phyloP scores from a whole-genome alignment of 2,797 vertebrate species.

The Nasua narica region DNA sequence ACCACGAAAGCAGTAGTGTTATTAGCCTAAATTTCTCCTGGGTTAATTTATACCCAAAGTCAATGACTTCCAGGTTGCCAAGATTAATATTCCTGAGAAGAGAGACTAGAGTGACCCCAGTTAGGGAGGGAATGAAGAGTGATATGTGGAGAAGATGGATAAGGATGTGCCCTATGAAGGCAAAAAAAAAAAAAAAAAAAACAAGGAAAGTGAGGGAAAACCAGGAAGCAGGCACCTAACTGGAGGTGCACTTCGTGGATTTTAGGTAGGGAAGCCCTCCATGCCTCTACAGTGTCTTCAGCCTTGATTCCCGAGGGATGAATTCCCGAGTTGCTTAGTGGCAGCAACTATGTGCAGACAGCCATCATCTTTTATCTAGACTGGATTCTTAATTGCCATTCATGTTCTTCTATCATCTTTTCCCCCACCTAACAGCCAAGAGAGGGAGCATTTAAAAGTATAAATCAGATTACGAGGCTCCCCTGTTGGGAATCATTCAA shows the following conservation, averaged over 20 bases:
- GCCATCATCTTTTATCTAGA: not conserved
- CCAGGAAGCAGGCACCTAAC: too few relatives aligned
- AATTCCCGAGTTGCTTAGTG: not conserved
- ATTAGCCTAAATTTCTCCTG: not conserved
- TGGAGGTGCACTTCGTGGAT: not conserved
- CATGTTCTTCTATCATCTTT: not conserved
- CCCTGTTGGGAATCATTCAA: not conserved
- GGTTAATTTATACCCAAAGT: not conserved
- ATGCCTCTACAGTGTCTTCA: not conserved
- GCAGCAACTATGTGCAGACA: not conserved
- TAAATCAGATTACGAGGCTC: conserved; percentile 10
- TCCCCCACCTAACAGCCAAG: not conserved
- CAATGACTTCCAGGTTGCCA: not conserved
- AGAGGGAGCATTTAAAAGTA: not conserved
- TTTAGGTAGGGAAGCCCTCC: not conserved
- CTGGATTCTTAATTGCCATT: not conserved
- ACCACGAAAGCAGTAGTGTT: not conserved
- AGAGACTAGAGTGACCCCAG: not conserved
- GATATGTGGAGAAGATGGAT: not conserved
- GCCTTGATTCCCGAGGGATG: not conserved
- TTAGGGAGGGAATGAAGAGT: not conserved
- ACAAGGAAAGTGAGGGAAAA: not conserved
- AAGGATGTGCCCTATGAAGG: not conserved
- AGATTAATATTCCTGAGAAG: not conserved
- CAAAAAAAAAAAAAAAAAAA: not conserved